These are phyloP conservation scores for Porites divaricata DNA, from an alignment of 92 coral and sea anemone genomes.

Conservation along the genomic window DNA sequence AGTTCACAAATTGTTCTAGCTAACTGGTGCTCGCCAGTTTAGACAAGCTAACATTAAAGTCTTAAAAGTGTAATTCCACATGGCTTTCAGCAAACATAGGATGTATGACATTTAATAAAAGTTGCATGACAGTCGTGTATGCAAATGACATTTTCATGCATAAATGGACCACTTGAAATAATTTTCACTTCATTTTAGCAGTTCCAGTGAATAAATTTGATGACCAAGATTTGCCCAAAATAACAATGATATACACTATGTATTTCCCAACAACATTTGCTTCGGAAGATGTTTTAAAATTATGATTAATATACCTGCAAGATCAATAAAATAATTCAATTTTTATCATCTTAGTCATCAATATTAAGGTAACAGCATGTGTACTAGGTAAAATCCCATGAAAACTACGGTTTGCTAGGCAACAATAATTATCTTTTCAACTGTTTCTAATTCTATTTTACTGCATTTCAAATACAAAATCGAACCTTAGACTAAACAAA, in stretches of 20 bases:
- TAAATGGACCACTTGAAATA: background rate
- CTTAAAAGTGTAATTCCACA: background rate
- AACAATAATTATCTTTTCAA: background rate
- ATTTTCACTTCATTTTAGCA: conserved; percentile 15
- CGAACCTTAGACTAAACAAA: background rate
- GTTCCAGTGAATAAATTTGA: conserved; percentile 1
- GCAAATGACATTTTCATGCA: conserved; percentile 2
- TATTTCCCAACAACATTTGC: conserved; percentile 1
- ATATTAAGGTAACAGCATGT: background rate
- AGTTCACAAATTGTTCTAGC: background rate
- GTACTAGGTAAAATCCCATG: background rate
- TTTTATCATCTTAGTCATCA: background rate
- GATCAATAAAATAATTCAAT: background rate
- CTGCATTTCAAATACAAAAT: background rate
- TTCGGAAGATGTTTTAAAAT: background rate
- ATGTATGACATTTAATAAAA: background rate
- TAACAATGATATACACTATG: background rate
- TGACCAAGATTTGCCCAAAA: background rate
- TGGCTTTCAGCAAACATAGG: conserved; percentile 11
- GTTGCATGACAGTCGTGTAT: background rate
- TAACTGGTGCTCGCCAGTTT: background rate
- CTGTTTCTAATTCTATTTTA: background rate
- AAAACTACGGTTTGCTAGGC: background rate
- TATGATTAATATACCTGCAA: background rate
- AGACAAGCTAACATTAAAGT: background rate